Conservation (phyloP, 2,888 invertebrate genomes). For the Pachliopta kotzebuea region DNA sequence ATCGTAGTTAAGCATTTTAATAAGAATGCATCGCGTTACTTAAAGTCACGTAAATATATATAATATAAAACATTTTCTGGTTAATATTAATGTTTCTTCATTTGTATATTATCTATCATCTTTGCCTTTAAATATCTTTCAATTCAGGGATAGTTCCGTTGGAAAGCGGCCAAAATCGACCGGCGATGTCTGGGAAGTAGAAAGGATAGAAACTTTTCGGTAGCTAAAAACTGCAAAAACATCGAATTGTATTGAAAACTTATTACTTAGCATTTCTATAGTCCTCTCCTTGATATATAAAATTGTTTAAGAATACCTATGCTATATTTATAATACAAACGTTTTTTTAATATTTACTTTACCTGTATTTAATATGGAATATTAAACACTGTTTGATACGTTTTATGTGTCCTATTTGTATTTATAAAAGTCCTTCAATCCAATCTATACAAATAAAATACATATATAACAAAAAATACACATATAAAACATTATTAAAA, state of each 20-base stretch:
- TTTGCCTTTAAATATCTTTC: conserved; percentile 16
- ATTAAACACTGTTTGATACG: too few species aligned
- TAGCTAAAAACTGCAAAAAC: conserved; percentile 1
- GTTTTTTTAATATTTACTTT: too few species aligned
- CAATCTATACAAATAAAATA: too few species aligned
- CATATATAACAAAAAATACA: too few species aligned
- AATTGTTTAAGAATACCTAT: too few species aligned
- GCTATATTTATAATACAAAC: too few species aligned
- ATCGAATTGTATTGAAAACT: not conserved
- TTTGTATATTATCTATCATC: conserved; percentile 17
- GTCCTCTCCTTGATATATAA: not conserved
- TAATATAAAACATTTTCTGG: not conserved
- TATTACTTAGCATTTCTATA: not conserved
- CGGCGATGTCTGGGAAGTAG: conserved; percentile 12
- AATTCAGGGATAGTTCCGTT: conserved; percentile 12
- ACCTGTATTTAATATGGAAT: too few species aligned
- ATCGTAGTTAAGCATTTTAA: not conserved
- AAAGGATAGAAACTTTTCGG: conserved; percentile 1
- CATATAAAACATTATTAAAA: too few species aligned
- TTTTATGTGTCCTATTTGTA: too few species aligned
- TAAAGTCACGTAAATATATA: not conserved
- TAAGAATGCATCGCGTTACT: not conserved
- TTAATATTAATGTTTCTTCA: not conserved
- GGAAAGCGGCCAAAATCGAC: conserved; percentile 26
- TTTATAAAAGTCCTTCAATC: too few species aligned